These are phyloP conservation scores for Musca vetustissima DNA, from an alignment of 1,140 invertebrate genomes.

Conservation along the genomic window DNA sequence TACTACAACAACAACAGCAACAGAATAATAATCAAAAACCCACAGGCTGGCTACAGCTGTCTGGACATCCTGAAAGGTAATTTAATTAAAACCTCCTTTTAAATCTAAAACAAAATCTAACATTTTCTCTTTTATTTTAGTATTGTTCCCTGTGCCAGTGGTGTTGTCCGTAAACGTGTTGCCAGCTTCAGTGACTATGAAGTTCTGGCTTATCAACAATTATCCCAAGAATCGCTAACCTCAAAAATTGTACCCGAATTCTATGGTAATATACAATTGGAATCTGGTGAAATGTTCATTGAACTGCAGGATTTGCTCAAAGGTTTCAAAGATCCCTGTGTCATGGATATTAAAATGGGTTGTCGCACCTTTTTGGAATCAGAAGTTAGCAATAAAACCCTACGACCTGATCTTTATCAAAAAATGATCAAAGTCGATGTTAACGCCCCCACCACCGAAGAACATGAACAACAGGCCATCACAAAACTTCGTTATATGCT, in stretches of 20 bases:
- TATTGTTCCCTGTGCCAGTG: conserved; percentile 89
- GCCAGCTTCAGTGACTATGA: conserved; percentile 73
- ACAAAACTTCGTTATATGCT: conserved; percentile 95
- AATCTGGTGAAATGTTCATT: conserved; percentile 85
- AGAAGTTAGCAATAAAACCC: conserved; percentile 83
- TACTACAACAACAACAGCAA: conserved; percentile 61
- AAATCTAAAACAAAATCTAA: not conserved
- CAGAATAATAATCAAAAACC: conserved; percentile 54
- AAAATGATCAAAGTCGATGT: conserved; percentile 95
- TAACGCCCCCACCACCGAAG: conserved; percentile 78
- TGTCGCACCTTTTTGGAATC: conserved; percentile 90
- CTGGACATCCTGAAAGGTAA: conserved; percentile 80
- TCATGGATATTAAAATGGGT: conserved; percentile 94
- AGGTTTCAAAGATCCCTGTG: conserved; percentile 81
- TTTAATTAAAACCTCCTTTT: not conserved
- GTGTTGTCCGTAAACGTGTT: conserved; percentile 91
- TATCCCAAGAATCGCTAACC: conserved; percentile 75
- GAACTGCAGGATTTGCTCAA: conserved; percentile 87
- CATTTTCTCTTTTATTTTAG: conserved; percentile 55
- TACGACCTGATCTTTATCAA: conserved; percentile 78
- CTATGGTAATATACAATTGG: conserved; percentile 77
- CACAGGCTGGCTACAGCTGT: conserved; percentile 88
- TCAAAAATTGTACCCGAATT: conserved; percentile 82
- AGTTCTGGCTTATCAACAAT: conserved; percentile 76
- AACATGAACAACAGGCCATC: conserved; percentile 76